Percentiles rank a stretch among this genome's conserved stretches.
These are phyloP conservation scores for Actenoides hombroni DNA, from an alignment of 2,113 vertebrate species.

Conservation along the genomic window DNA sequence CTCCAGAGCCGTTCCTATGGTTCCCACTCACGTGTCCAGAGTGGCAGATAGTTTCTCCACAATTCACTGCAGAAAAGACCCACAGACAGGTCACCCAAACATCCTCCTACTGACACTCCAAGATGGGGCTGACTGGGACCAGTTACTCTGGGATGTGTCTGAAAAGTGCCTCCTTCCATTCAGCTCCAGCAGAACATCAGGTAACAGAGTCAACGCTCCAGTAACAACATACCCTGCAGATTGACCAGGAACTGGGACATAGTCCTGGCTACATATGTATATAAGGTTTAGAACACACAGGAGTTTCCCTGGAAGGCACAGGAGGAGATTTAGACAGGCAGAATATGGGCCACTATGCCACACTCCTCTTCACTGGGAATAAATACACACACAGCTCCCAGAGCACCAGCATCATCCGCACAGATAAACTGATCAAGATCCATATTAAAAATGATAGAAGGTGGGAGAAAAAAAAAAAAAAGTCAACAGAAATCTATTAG, in stretches of 20 bases:
- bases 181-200: neutral
- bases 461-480: conserved; percentile 28
- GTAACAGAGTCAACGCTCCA: neutral
- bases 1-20: fast-evolving
- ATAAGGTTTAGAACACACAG: neutral
- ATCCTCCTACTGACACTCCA: neutral
- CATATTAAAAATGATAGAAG: conserved; percentile 41
- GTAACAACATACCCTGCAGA: neutral
- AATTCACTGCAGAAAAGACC: neutral
- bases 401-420: neutral
- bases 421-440: neutral
- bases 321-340: neutral
- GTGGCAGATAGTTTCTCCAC: neutral
- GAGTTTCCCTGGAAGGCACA: neutral
- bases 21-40: neutral
- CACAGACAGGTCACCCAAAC: neutral
- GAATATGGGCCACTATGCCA: neutral
- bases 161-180: fast-evolving
- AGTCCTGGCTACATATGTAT: neutral
- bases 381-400: neutral
- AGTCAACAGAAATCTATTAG: conserved; percentile 61
- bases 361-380: neutral
- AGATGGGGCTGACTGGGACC: neutral
- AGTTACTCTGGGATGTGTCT: neutral
- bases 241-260: neutral